Base-by-base conservation (phyloP, 2,113 vertebrate species). In the Neodon shergylaensis region DNA sequence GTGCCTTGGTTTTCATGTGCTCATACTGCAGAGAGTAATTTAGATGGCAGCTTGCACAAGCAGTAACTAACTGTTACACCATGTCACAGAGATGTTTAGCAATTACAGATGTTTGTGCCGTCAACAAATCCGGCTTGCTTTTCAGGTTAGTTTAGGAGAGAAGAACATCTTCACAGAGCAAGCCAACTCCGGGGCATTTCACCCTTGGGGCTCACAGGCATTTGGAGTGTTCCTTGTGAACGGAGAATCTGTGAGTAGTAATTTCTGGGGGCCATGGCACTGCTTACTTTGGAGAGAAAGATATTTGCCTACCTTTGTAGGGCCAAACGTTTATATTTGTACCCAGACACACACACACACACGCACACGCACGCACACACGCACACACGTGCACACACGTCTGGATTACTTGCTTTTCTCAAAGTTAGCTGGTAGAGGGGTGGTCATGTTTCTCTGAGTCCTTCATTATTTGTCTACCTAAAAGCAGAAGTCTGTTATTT, bases 1-100 rank as follows among this genome's bases (percentile, higher is more conserved):
- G 89, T 97, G 85, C 98, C 91, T 96, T 97, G 66, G 92, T 95
- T 98, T 98, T 96, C 94, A 7, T 97, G 94, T 97, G 96, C 95
- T 98, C 94, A 96, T 96, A 79, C 89, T 98, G 78, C 88, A 96
- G 97, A 98, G 96, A 95, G 86, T 98, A 89, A 96, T 95, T 49
- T 93, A 96, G 70, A 95, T 96, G 98, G 93, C 93, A 96, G 95
- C 98, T 97, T 95, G 92, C 90, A 96, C 89, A 97, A 96, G 90
- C 94, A 97, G 95, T 97, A 97, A 88, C 95, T 97, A 97, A 86
- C 95, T 97, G 86, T 98, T 98, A 93, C 93, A 94, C 93, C 93
- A 83, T 97, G 94, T 97, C 92, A 93, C 94, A 49, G 94, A 97
- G 91, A 98, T 96, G 54, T 96, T 91, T 97, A 98, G 92, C 89